A percentile compares a stretch with the other conserved stretches of the same genome.
Conservation (phyloP, 1,140 invertebrate species). For the Littorina saxatilis region DNA sequence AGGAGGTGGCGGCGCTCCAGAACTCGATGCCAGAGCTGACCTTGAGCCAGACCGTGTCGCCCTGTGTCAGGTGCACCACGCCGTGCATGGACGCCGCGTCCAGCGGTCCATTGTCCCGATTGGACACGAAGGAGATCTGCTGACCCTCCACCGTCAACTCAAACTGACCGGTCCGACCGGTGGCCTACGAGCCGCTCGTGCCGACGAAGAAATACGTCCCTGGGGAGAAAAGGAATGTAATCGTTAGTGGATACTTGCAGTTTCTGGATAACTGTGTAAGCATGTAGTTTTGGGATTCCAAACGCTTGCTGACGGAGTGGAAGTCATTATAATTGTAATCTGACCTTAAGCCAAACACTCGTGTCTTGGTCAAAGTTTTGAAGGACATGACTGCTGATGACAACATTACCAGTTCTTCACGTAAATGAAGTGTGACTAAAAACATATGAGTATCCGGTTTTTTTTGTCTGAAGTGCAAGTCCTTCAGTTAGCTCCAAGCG, state of each 20-base stretch:
- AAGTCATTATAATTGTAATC: background rate
- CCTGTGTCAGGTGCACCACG: constrained; percentile 8
- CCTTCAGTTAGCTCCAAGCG: too few species aligned
- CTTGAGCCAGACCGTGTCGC: background rate
- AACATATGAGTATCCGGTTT: too few species aligned
- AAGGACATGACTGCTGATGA: too few species aligned
- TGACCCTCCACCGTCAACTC: background rate
- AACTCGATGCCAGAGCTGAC: background rate
- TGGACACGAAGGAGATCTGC: constrained; percentile 7
- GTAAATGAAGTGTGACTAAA: too few species aligned
- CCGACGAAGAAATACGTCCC: constrained; percentile 10
- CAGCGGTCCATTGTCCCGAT: background rate
- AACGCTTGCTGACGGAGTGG: too few species aligned
- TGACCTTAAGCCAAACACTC: too few species aligned
- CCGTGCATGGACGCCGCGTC: background rate
- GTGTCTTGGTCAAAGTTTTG: too few species aligned
- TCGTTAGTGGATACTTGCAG: too few species aligned
- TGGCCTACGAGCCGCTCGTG: background rate
- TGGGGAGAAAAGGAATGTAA: background rate
- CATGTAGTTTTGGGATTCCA: too few species aligned
- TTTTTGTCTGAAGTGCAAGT: too few species aligned
- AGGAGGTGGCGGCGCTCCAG: background rate
- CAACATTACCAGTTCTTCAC: too few species aligned
- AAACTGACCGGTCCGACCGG: background rate
- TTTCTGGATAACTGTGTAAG: too few species aligned